These are phyloP conservation scores for Abscondita cerata DNA, from an alignment of 2,888 invertebrate genomes.

Conservation along the genomic window DNA sequence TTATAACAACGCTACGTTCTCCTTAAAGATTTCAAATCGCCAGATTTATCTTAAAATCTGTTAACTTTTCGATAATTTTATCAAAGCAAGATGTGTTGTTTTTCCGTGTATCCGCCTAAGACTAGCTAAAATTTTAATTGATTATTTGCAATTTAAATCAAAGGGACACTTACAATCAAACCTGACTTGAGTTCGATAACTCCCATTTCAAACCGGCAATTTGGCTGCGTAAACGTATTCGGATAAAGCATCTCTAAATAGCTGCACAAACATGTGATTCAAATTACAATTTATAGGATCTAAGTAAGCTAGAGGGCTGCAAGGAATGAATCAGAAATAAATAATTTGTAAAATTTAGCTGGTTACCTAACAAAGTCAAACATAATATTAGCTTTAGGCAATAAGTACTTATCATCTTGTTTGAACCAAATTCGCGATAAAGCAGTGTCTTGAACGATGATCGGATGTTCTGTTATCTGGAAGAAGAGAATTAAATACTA, in stretches of 20 bases:
- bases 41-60: conserved; percentile 80
- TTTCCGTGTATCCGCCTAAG: conserved; percentile 90
- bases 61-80: conserved; percentile 83
- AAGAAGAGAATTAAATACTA: conserved; percentile 38
- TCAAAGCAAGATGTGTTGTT: conserved; percentile 80
- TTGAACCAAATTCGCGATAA: conserved; percentile 91
- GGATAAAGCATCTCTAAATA: conserved; percentile 86
- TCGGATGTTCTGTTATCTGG: conserved; percentile 68
- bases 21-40: conserved; percentile 85
- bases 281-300: conserved; percentile 86
- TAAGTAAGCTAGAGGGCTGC: conserved; percentile 84
- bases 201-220: conserved; percentile 87
- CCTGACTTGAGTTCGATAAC: conserved; percentile 84
- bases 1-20: conserved; percentile 64
- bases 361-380: conserved; percentile 78
- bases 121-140: conserved; percentile 67
- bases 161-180: conserved; percentile 72
- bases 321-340: too few relatives aligned
- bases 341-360: background rate
- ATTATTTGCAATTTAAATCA: background rate
- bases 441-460: conserved; percentile 79
- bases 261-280: conserved; percentile 80
- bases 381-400: conserved; percentile 86
- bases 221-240: conserved; percentile 93
- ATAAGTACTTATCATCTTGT: conserved; percentile 89